These are phyloP conservation scores for Abscondita cerata DNA, from an alignment of 2,888 invertebrate species.

Conservation along the genomic window DNA sequence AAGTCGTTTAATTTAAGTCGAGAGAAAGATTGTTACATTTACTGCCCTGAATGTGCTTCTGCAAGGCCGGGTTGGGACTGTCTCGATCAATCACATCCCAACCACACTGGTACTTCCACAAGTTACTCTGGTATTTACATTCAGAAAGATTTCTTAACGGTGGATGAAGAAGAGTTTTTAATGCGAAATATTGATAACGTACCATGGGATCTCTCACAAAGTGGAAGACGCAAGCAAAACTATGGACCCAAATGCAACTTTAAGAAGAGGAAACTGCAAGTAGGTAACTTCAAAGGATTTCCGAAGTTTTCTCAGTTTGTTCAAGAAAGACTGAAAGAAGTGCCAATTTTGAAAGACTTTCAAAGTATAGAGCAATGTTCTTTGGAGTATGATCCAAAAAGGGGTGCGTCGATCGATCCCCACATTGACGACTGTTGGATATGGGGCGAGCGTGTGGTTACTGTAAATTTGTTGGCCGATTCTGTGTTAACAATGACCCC, in stretches of 20 bases:
- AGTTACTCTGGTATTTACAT: constrained; percentile 73
- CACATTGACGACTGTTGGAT: constrained; percentile 99
- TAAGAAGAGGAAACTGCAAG: constrained; percentile 84
- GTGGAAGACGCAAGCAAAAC: constrained; percentile 96
- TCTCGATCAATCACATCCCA: constrained; percentile 68
- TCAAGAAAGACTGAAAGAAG: constrained; percentile 73
- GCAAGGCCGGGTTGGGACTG: constrained; percentile 79
- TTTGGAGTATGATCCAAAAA: constrained; percentile 85
- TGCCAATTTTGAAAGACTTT: constrained; percentile 72
- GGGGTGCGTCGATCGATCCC: constrained; percentile 95
- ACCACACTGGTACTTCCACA: constrained; percentile 68
- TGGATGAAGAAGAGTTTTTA: constrained; percentile 71
- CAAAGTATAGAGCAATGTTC: constrained; percentile 94
- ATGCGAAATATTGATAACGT: constrained; percentile 75
- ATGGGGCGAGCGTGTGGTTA: constrained; percentile 97
- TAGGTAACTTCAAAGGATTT: constrained; percentile 85
- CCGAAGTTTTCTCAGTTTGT: constrained; percentile 80
- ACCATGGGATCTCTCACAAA: constrained; percentile 92
- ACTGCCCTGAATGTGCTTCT: constrained; percentile 77
- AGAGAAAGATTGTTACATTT: constrained; percentile 70
- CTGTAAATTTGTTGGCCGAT: constrained; percentile 84
- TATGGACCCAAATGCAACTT: constrained; percentile 99
- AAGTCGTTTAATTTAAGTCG: constrained; percentile 49
- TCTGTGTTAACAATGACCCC: constrained; percentile 82
- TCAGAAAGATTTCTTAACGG: constrained; percentile 73